Base-by-base conservation (phyloP, 2,797 vertebrate species). In the Phalloptychus januarius region DNA sequence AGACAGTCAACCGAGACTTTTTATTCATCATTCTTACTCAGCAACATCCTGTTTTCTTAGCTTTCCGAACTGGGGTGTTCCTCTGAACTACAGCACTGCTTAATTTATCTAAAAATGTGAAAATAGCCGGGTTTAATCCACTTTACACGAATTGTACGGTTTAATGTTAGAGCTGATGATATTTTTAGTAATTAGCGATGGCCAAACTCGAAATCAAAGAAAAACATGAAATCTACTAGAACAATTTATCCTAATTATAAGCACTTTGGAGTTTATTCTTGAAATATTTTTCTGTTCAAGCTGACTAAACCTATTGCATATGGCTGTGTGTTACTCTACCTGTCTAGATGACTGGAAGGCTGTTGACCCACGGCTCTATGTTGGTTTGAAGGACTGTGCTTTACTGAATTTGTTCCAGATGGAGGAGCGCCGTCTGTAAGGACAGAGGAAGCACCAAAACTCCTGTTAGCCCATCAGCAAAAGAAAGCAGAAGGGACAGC, bases 401-500 rank as follows among this genome's bases (percentile, higher is more conserved):
- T 95, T 88, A 97, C 98, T 0, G 98, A 99, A 88, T 98, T 99
- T 45, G 96, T 96, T 91, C 96, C 98, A 7, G 98, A 99, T 0
- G 97, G 96, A 79, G 98, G 98, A 69, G 97, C 96, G 2, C 94
- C 97, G 84, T 94, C 93, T 94, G 87, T 15, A 74, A 69, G 78
- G 71, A 78, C 44, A 80, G 52, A 3, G 65, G 5, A 46, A 31
- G 58, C 12, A 70, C 25, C 15, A 77, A 28, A 72, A 65, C 18
- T 75, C 20, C 16, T 12, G 0, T 52, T 42, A 48, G 50, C 25
- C 63, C 63, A 40, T 40, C 25, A 67, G 36, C 4, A 25, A 40
- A 25, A 65, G 33, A 63, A 33, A 63, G 18, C 18, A 63, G 18
- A 2, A 5, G 23, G 3, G 12, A 46, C 40, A 46, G 48, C 46